A percentile compares a stretch with the other conserved stretches of the same genome.
These are phyloP conservation scores for Phainopepla nitens DNA, from an alignment of 2,113 vertebrate species.

Conservation along the genomic window DNA sequence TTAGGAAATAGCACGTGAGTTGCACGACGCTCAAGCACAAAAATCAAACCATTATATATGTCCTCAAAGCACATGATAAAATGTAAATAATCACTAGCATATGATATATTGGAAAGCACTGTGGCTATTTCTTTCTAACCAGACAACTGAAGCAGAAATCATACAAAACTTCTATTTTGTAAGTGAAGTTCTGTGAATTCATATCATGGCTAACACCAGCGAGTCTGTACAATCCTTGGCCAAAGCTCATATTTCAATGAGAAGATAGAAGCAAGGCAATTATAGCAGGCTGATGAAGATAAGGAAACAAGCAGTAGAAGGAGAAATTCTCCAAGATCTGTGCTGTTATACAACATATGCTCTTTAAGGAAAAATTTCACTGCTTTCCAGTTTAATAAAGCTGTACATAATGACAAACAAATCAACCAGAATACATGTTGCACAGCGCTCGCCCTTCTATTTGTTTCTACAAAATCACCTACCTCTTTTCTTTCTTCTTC, in stretches of 20 bases:
- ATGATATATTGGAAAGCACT: not conserved
- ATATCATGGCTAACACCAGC: not conserved
- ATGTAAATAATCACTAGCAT: not conserved
- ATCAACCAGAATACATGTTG: not conserved
- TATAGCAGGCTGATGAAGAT: not conserved
- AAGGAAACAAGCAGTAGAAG: not conserved
- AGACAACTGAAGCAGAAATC: not conserved
- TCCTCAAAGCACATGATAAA: not conserved
- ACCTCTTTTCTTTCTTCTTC: slow-evolving; percentile 92
- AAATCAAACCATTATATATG: not conserved
- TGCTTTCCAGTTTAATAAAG: not conserved
- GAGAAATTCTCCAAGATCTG: not conserved
- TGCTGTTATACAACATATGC: not conserved
- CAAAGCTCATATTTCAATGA: not conserved
- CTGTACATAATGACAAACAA: not conserved
- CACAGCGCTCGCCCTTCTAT: not conserved
- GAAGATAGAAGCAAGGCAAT: not conserved
- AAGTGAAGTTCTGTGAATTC: not conserved
- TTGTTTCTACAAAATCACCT: not conserved
- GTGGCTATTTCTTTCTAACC: not conserved
- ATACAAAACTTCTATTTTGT: not conserved
- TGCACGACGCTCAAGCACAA: not conserved
- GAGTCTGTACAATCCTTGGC: not conserved
- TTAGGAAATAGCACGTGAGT: not conserved
- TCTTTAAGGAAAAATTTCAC: not conserved